phyloP scores from a whole-genome alignment of 2,797 vertebrate species.

The Poliocrania exsul region DNA sequence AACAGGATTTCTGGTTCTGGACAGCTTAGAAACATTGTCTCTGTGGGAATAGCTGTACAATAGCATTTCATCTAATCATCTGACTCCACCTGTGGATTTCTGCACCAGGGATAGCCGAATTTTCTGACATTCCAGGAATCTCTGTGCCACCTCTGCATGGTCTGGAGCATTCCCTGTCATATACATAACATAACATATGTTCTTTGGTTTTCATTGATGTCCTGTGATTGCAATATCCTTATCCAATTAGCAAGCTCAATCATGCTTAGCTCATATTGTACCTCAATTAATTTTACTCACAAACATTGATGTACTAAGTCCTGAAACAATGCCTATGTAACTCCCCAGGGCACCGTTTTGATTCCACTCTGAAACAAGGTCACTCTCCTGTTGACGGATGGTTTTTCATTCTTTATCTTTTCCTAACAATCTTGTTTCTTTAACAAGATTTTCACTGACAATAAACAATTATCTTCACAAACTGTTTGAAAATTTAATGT shows the following conservation, averaged over 20 bases:
- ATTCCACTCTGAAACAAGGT: slow-evolving; percentile 41
- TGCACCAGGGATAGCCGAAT: background rate
- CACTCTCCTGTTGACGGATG: background rate
- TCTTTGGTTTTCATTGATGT: background rate
- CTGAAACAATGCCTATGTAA: slow-evolving; percentile 29
- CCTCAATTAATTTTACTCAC: slow-evolving; percentile 48
- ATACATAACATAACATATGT: background rate
- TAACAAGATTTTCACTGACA: background rate
- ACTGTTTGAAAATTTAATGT: background rate
- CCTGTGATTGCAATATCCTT: slow-evolving; percentile 33
- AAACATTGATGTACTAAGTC: slow-evolving; percentile 32
- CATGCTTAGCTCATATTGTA: slow-evolving; percentile 26
- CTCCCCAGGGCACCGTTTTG: slow-evolving; percentile 26
- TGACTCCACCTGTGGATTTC: background rate
- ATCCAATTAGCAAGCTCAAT: slow-evolving; percentile 41
- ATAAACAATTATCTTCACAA: background rate
- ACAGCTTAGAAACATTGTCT: background rate
- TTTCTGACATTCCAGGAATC: background rate
- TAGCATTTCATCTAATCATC: background rate
- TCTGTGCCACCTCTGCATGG: background rate
- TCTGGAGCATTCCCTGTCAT: background rate
- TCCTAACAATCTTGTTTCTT: slow-evolving; percentile 8
- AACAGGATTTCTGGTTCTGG: background rate
- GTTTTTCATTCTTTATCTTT: slow-evolving; percentile 20
- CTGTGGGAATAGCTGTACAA: background rate